These are phyloP conservation scores for Orchestia grillus DNA, from an alignment of 1,140 invertebrate species.

Conservation along the genomic window DNA sequence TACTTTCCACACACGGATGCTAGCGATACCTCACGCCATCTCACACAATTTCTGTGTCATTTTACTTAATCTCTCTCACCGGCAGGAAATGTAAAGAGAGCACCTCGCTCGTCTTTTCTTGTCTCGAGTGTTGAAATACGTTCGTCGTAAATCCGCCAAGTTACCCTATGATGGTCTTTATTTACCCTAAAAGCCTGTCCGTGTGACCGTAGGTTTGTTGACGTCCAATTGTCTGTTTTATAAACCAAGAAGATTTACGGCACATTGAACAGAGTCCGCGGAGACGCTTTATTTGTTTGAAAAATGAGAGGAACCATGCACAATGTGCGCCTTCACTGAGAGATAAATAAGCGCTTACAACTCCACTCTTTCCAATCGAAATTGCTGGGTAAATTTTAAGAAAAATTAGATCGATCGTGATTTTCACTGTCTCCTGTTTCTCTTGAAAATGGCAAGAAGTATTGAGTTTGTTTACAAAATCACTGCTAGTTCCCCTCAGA, in stretches of 20 bases:
- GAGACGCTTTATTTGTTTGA: slow-evolving; percentile 43
- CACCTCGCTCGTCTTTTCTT: not conserved
- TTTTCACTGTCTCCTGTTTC: not conserved
- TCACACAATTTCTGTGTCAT: not conserved
- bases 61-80: not conserved
- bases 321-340: not conserved
- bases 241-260: slow-evolving; percentile 48
- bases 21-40: not conserved
- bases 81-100: not conserved
- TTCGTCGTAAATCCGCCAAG: not conserved
- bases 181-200: slow-evolving; percentile 44
- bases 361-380: not conserved
- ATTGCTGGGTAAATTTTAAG: not conserved
- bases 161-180: slow-evolving; percentile 23
- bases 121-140: slow-evolving; percentile 19
- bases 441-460: not conserved
- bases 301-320: not conserved
- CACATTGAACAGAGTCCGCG: slow-evolving; percentile 44
- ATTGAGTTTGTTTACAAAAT: not conserved
- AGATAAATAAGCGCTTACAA: slow-evolving; percentile 35
- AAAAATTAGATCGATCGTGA: not conserved
- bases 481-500: not conserved
- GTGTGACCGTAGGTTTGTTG: slow-evolving; percentile 36
- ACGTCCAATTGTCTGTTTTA: slow-evolving; percentile 44
- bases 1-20: not conserved